phyloP scores from a whole-genome alignment of 2,113 vertebrate species.

The Mustelus asterias region DNA sequence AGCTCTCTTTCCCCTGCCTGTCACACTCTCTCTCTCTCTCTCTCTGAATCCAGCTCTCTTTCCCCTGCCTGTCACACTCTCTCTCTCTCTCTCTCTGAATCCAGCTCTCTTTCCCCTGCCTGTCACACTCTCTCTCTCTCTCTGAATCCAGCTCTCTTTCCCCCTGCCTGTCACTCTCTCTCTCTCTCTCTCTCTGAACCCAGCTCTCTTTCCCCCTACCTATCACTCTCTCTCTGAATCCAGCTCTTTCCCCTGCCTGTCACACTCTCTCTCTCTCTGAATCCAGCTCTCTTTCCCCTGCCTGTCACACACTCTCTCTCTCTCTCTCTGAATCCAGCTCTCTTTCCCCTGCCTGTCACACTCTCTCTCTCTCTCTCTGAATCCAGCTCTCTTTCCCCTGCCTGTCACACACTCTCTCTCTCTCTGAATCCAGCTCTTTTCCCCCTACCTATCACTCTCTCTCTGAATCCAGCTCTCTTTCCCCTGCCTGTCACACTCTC shows the following conservation, averaged over 20 bases:
- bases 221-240: neutral
- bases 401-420: neutral
- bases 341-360: neutral
- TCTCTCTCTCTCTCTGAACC: neutral
- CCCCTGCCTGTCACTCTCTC: neutral
- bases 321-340: too few species aligned
- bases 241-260: neutral
- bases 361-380: neutral
- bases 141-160: too few species aligned
- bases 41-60: too few species aligned
- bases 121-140: neutral
- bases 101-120: neutral
- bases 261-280: neutral
- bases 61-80: neutral
- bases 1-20: neutral
- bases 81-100: neutral
- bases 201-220: neutral
- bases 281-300: neutral
- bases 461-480: neutral
- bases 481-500: neutral
- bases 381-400: neutral
- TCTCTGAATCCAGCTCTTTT: too few species aligned
- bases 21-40: neutral
- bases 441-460: neutral
- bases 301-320: neutral